Percentiles rank a stretch among this genome's conserved stretches.
Evolutionary conservation across 2,797 vertebrate species (phyloP).

Genomic region (Falco concolor): DNA sequence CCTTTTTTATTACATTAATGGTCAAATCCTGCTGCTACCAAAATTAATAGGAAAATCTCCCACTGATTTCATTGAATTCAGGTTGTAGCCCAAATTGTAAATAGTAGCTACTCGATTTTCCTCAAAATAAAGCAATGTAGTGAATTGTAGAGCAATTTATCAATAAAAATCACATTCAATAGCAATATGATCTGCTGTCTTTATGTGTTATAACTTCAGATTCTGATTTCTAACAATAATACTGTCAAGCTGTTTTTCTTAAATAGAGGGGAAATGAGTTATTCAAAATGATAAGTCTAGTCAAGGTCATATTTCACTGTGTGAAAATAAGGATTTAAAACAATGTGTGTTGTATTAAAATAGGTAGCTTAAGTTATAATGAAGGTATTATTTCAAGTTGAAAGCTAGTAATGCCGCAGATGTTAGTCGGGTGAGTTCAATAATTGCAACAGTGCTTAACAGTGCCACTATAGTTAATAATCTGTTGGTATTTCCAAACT

Average conservation of each 20-base stretch:
- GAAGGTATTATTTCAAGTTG: not conserved
- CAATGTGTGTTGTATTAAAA: not conserved
- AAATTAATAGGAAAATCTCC: constrained; percentile 62
- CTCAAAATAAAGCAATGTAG: not conserved
- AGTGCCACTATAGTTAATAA: not conserved
- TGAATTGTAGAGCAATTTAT: not conserved
- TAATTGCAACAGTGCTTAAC: not conserved
- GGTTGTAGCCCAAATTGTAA: constrained; percentile 20
- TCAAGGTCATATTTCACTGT: not conserved
- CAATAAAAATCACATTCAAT: not conserved
- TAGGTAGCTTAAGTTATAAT: not conserved
- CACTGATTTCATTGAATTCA: constrained; percentile 41
- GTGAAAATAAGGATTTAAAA: not conserved
- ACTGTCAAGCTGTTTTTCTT: not conserved
- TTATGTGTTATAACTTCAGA: not conserved
- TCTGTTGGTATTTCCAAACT: not conserved
- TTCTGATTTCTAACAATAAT: not conserved
- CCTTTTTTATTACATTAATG: constrained; percentile 24
- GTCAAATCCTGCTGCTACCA: constrained; percentile 14
- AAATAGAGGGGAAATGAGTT: not conserved
- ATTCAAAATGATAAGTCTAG: not conserved
- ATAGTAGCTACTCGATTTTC: not conserved
- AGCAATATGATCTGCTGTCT: not conserved
- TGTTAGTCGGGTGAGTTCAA: not conserved
- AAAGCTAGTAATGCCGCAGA: not conserved